Evolutionary conservation across 1,140 invertebrate species (phyloP).

Genomic region (Drosophila lacertosa): DNA sequence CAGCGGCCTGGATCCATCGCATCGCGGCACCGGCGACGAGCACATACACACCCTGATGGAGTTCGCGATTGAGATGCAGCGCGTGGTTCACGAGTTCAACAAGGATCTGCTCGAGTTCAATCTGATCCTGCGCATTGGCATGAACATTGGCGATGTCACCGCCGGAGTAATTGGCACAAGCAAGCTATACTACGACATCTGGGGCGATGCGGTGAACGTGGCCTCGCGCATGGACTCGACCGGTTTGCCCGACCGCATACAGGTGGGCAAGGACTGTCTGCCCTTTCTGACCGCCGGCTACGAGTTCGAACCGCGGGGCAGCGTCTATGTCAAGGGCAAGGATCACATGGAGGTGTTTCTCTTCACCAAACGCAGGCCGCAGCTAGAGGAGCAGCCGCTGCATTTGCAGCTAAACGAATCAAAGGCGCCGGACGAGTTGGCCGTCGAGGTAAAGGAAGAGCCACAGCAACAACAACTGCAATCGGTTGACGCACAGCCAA

Average conservation of each 20-base stretch:
- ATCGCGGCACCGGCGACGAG: constrained; percentile 88
- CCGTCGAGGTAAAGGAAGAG: neutral
- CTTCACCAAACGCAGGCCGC: constrained; percentile 53
- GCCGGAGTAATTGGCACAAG: constrained; percentile 98
- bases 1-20: constrained; percentile 93
- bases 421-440: constrained; percentile 1
- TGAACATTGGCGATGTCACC: constrained; percentile 95
- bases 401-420: neutral
- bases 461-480: neutral
- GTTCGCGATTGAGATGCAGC: constrained; percentile 94
- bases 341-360: constrained; percentile 96
- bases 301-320: constrained; percentile 92
- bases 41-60: constrained; percentile 95
- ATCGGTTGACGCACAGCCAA: neutral
- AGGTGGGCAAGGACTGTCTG: constrained; percentile 91
- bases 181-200: constrained; percentile 98
- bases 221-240: constrained; percentile 98
- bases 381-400: constrained; percentile 9
- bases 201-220: constrained; percentile 99
- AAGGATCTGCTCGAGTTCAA: constrained; percentile 94
- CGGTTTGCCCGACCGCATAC: constrained; percentile 92
- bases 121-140: constrained; percentile 94
- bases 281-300: constrained; percentile 88
- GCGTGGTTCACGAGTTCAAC: constrained; percentile 94
- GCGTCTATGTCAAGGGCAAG: constrained; percentile 97